These are phyloP conservation scores for Oryzias javanicus DNA, from an alignment of 2,113 vertebrate genomes.

Conservation along the genomic window DNA sequence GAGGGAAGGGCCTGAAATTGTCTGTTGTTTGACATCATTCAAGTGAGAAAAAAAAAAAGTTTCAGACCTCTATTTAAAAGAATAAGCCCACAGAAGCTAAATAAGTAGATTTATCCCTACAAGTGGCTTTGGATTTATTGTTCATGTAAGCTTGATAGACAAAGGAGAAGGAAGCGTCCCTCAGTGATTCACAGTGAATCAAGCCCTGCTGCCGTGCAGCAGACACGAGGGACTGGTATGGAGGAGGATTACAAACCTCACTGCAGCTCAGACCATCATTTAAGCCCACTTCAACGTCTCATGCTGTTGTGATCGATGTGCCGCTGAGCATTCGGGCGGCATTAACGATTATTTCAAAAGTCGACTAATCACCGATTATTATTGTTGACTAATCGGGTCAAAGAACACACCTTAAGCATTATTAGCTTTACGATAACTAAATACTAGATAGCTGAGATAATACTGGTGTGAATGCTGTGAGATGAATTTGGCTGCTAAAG, in stretches of 20 bases:
- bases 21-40: neutral
- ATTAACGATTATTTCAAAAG: conserved; percentile 21
- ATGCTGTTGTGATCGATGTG: conserved; percentile 40
- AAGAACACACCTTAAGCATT: no score
- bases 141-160: conserved; percentile 14
- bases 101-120: neutral
- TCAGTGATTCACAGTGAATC: conserved; percentile 43
- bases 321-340: conserved; percentile 29
- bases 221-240: conserved; percentile 41
- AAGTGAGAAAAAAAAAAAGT: neutral
- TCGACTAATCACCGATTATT: no score
- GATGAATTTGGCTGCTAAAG: no score
- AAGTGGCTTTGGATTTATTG: neutral
- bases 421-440: no score
- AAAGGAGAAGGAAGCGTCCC: conserved; percentile 5
- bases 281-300: conserved; percentile 46
- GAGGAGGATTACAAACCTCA: conserved; percentile 42
- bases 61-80: no score
- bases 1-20: neutral
- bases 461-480: no score
- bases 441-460: no score
- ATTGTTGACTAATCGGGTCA: no score
- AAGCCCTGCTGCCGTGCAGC: conserved; percentile 35
- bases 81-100: neutral
- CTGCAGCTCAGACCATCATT: conserved; percentile 43